These are phyloP conservation scores for Sphecodes monilicornis DNA, from an alignment of 2,888 invertebrate genomes.

Conservation along the genomic window DNA sequence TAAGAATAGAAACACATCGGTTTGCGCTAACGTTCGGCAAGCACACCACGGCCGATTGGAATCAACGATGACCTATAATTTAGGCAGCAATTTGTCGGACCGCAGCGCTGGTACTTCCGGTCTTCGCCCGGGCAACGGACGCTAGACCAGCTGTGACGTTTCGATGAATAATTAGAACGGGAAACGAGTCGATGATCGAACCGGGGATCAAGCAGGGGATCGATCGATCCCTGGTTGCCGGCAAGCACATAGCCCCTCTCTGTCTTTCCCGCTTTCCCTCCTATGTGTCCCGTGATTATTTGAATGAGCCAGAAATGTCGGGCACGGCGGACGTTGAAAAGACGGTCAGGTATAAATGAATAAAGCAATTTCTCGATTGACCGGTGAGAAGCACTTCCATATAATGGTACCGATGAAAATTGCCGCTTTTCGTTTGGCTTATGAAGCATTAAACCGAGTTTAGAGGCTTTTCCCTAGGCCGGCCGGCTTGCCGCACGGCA, in stretches of 20 bases:
- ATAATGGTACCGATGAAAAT: constrained; percentile 63
- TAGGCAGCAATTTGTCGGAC: constrained; percentile 6
- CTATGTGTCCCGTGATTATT: constrained; percentile 32
- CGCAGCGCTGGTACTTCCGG: neutral
- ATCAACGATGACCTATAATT: constrained; percentile 12
- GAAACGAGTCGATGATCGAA: constrained; percentile 10
- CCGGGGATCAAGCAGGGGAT: neutral
- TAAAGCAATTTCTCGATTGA: constrained; percentile 65
- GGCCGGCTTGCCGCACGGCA: neutral
- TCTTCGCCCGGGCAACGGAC: neutral
- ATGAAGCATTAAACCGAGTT: constrained; percentile 63
- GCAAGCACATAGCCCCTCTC: neutral
- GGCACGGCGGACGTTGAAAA: constrained; percentile 32
- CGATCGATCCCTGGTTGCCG: constrained; percentile 21
- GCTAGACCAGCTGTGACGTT: constrained; percentile 12
- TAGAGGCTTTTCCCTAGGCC: constrained; percentile 50
- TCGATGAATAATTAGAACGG: constrained; percentile 22
- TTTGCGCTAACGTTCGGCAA: neutral
- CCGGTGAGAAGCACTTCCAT: constrained; percentile 49
- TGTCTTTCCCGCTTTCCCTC: neutral
- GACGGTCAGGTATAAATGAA: constrained; percentile 37
- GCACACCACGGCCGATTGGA: neutral
- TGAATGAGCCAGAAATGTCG: constrained; percentile 37
- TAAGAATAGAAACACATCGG: neutral
- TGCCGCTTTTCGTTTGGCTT: constrained; percentile 59